These are phyloP conservation scores for Tursiops truncatus DNA, from an alignment of 2,113 vertebrate species.

Conservation along the genomic window DNA sequence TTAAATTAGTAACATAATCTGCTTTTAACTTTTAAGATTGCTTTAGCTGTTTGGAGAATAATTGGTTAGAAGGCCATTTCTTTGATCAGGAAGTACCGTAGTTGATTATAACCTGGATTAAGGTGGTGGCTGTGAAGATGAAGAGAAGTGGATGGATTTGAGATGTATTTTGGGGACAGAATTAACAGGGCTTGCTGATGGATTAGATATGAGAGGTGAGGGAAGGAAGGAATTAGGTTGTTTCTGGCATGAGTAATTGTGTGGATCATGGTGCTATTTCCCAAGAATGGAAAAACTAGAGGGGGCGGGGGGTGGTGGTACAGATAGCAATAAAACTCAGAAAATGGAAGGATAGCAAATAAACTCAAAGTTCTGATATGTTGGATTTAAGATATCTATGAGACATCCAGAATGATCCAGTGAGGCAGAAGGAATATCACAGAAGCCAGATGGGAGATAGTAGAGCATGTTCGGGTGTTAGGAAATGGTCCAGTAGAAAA, in stretches of 20 bases:
- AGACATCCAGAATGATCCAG: neutral
- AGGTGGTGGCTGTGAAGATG: neutral
- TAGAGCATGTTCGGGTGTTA: neutral
- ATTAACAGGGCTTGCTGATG: neutral
- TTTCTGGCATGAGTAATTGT: neutral
- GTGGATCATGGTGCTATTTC: neutral
- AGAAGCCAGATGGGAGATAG: neutral
- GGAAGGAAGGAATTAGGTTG: neutral
- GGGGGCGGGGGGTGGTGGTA: no score
- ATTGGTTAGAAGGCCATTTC: neutral
- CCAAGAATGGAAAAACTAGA: neutral
- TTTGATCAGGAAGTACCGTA: neutral
- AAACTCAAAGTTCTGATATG: neutral
- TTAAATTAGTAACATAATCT: neutral
- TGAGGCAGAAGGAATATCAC: neutral
- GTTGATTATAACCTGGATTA: neutral
- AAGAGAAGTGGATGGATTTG: conserved; percentile 1
- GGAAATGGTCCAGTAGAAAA: neutral
- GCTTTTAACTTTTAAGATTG: neutral
- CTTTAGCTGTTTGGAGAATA: neutral
- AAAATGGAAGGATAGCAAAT: neutral
- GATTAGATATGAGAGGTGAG: neutral
- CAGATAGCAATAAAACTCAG: neutral
- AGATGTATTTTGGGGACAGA: conserved; percentile 5
- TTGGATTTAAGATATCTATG: neutral